A percentile compares a stretch with the other conserved stretches of the same genome.
Conservation (phyloP, 2,888 invertebrate species). For the Caenorhabditis sp. region DNA sequence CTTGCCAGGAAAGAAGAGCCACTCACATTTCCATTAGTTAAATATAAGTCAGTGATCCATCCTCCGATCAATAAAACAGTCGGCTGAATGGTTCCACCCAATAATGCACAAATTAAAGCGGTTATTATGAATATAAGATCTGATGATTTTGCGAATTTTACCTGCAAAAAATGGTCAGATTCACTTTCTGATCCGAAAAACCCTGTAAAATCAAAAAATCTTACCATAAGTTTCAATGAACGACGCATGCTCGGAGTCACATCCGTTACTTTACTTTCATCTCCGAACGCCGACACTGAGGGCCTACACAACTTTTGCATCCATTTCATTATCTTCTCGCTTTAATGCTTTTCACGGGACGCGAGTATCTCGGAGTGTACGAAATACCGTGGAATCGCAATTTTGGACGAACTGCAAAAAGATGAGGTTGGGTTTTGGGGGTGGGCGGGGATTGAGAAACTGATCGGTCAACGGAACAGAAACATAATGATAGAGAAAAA, state of each 20-base stretch:
- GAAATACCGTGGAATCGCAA: conserved; percentile 63
- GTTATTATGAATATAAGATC: conserved; percentile 53
- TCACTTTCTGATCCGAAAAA: neutral
- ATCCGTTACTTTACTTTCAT: conserved; percentile 51
- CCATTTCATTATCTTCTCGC: conserved; percentile 36
- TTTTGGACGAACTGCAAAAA: conserved; percentile 50
- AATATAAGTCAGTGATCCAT: conserved; percentile 66
- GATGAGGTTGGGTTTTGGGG: neutral
- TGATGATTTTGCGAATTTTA: conserved; percentile 43
- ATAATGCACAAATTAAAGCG: conserved; percentile 64
- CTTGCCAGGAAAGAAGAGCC: neutral
- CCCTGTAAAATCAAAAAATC: conserved; percentile 4
- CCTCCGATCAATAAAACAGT: conserved; percentile 70
- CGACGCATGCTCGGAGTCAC: conserved; percentile 54
- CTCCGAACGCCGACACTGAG: conserved; percentile 40
- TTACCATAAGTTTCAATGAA: conserved; percentile 45
- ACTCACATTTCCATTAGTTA: conserved; percentile 57
- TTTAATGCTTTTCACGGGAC: conserved; percentile 43
- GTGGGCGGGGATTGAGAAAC: neutral
- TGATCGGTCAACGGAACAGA: neutral
- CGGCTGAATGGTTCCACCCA: conserved; percentile 69
- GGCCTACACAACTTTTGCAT: conserved; percentile 42
- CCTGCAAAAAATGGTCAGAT: conserved; percentile 12
- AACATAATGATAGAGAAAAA: neutral
- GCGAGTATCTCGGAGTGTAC: conserved; percentile 60